These are phyloP conservation scores for Eledone cirrhosa DNA, from an alignment of 2,888 invertebrate species.

Conservation along the genomic window DNA sequence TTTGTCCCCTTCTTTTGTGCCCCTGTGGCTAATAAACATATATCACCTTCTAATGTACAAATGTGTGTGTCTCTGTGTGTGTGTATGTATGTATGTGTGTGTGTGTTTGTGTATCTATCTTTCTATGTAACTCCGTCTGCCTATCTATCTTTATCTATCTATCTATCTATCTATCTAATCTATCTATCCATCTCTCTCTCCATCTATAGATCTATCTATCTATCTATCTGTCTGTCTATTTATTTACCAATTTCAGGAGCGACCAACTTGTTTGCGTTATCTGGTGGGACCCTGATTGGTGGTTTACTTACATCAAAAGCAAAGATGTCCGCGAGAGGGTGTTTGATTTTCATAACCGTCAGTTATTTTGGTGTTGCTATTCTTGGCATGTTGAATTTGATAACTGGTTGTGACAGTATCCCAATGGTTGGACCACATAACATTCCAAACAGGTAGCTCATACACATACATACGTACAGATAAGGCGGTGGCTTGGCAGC, in stretches of 20 bases:
- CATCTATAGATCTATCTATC: too few relatives aligned
- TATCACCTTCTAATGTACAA: too few relatives aligned
- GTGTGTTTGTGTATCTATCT: too few relatives aligned
- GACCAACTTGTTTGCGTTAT: constrained; percentile 27
- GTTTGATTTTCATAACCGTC: constrained; percentile 17
- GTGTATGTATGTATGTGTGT: too few relatives aligned
- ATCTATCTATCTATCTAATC: background rate
- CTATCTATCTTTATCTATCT: too few relatives aligned
- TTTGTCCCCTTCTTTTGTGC: too few relatives aligned
- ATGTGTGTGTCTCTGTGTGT: too few relatives aligned
- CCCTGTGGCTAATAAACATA: too few relatives aligned
- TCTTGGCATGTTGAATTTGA: constrained; percentile 9
- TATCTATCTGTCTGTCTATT: background rate
- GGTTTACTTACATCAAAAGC: constrained; percentile 31
- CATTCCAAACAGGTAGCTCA: background rate
- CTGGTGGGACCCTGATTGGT: constrained; percentile 28
- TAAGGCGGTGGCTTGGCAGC: background rate
- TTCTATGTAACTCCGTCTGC: too few relatives aligned
- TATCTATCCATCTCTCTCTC: too few relatives aligned
- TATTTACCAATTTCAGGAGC: constrained; percentile 27
- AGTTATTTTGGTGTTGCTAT: background rate
- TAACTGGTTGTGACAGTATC: constrained; percentile 28
- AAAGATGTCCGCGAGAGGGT: constrained; percentile 25
- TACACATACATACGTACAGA: background rate
- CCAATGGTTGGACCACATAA: background rate